Conservation (phyloP, 2,888 invertebrate genomes). For the Sisyra nigra region DNA sequence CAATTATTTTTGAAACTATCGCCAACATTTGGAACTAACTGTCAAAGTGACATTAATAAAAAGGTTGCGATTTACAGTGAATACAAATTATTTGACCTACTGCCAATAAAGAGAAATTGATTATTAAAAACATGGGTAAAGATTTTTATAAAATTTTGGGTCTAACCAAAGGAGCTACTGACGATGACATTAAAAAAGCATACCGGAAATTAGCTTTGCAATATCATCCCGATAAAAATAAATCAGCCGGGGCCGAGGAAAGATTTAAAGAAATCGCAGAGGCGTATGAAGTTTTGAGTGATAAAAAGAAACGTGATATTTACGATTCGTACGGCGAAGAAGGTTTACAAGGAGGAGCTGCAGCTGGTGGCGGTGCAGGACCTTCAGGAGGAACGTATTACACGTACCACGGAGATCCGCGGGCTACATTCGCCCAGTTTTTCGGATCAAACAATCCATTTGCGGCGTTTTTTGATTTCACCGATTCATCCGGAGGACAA, state of each 20-base stretch:
- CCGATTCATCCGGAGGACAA: constrained; percentile 42
- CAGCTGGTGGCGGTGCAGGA: constrained; percentile 26
- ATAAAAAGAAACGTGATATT: constrained; percentile 84
- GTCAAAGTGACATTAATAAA: too few species aligned
- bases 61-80: too few species aligned
- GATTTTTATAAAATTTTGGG: constrained; percentile 92
- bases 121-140: constrained; percentile 61
- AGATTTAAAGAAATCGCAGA: constrained; percentile 92
- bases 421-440: constrained; percentile 92
- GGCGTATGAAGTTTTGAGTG: constrained; percentile 91
- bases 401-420: constrained; percentile 84
- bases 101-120: too few species aligned
- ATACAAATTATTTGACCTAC: too few species aligned
- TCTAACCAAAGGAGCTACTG: constrained; percentile 62
- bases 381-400: constrained; percentile 50
- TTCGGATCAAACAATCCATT: constrained; percentile 90
- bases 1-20: too few species aligned
- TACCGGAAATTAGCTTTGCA: constrained; percentile 88
- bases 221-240: constrained; percentile 97
- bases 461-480: constrained; percentile 64
- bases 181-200: constrained; percentile 93
- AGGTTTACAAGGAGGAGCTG: constrained; percentile 61
- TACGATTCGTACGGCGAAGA: constrained; percentile 87
- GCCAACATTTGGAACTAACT: too few species aligned
- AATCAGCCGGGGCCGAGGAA: constrained; percentile 81